These are phyloP conservation scores for Centruroides vittatus DNA, from an alignment of 1,140 invertebrate genomes.

Conservation along the genomic window DNA sequence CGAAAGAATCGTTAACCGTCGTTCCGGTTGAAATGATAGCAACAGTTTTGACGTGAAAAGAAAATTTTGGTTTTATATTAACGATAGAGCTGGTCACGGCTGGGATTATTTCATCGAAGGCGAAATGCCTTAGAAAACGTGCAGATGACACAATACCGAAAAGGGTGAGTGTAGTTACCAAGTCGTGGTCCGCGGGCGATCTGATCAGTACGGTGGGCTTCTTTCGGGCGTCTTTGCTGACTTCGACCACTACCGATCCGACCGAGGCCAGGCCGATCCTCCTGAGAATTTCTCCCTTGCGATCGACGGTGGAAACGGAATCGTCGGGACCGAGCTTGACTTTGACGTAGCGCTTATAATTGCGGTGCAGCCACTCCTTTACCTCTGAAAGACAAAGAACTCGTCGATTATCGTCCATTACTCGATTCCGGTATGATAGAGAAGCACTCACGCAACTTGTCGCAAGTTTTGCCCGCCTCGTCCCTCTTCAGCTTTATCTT, in stretches of 20 bases:
- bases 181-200: constrained; percentile 83
- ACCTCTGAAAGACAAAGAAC: constrained; percentile 38
- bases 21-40: too few species aligned
- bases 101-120: too few species aligned
- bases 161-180: constrained; percentile 33
- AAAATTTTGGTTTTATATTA: too few species aligned
- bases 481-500: constrained; percentile 68
- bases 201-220: constrained; percentile 74
- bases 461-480: constrained; percentile 52
- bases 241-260: constrained; percentile 63
- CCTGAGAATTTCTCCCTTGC: constrained; percentile 26
- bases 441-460: constrained; percentile 53
- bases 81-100: too few species aligned
- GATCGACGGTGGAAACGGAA: constrained; percentile 64
- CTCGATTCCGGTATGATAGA: too few species aligned
- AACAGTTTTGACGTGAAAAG: too few species aligned
- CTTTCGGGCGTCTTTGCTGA: constrained; percentile 47
- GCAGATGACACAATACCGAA: too few species aligned
- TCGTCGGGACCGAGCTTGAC: constrained; percentile 53
- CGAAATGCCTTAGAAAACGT: too few species aligned
- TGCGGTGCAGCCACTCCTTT: constrained; percentile 88
- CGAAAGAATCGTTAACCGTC: too few species aligned
- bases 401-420: neutral
- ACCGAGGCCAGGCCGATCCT: constrained; percentile 45
- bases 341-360: constrained; percentile 77